Evolutionary conservation across 2,888 invertebrate genomes (phyloP).

Genomic region (Scaptomyza cyrtandrae): DNA sequence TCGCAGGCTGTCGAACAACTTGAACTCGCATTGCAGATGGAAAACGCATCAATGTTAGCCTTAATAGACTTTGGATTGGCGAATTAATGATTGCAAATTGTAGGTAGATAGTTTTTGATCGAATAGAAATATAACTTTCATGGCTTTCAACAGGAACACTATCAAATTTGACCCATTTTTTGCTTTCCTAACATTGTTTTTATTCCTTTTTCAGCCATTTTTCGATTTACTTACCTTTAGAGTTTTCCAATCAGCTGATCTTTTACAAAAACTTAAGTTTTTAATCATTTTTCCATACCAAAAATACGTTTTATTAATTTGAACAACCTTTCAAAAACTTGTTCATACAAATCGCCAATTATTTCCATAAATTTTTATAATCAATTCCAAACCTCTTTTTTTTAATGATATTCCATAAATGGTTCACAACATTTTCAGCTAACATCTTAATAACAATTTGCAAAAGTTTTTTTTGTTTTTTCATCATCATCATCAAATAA

Average conservation of each 20-base stretch:
- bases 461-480: background rate
- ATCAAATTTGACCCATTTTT: no score
- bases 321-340: no score
- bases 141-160: no score
- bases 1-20: background rate
- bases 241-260: no score
- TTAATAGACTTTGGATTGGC: background rate
- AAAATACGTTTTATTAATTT: no score
- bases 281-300: no score
- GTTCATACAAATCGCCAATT: background rate
- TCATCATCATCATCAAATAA: no score
- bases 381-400: background rate
- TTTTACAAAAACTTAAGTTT: no score
- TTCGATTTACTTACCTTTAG: no score
- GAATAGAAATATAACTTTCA: no score
- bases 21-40: conserved; percentile 5
- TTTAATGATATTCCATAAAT: background rate
- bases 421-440: background rate
- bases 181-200: no score
- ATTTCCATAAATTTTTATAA: background rate
- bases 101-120: background rate
- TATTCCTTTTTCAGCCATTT: no score
- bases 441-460: background rate
- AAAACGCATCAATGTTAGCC: background rate
- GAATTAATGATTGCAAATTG: background rate